Conservation (phyloP, 2,888 invertebrate species). For the Eupeodes latifasciatus region DNA sequence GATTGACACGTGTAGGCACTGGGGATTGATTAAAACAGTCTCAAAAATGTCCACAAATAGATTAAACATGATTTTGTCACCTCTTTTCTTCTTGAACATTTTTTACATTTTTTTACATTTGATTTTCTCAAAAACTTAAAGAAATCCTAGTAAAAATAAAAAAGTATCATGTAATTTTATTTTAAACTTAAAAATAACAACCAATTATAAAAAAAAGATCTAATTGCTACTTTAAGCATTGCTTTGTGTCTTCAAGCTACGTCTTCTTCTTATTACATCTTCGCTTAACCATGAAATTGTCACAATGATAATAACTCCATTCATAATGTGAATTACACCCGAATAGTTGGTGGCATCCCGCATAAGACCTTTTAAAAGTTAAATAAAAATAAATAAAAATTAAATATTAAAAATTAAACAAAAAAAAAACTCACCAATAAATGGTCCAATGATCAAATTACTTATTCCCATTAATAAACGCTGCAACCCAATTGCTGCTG, state of each 20-base stretch:
- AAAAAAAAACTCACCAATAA: slow-evolving; percentile 86
- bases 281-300: slow-evolving; percentile 88
- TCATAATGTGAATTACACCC: slow-evolving; percentile 88
- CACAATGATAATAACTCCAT: slow-evolving; percentile 87
- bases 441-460: slow-evolving; percentile 87
- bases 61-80: too few species aligned
- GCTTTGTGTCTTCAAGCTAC: not conserved
- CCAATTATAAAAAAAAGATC: too few species aligned
- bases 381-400: not conserved
- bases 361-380: slow-evolving; percentile 85
- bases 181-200: too few species aligned
- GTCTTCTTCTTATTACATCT: slow-evolving; percentile 63
- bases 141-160: too few species aligned
- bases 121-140: too few species aligned
- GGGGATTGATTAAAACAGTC: too few species aligned
- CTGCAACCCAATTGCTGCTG: slow-evolving; percentile 89
- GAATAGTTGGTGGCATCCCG: slow-evolving; percentile 87
- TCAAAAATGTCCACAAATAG: too few species aligned
- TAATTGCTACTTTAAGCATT: not conserved
- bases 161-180: too few species aligned
- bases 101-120: too few species aligned
- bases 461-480: slow-evolving; percentile 88
- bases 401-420: not conserved
- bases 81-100: too few species aligned
- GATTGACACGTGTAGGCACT: too few species aligned